Evolutionary conservation across 2,113 vertebrate species (phyloP).

Genomic region (Cyanoramphus novaezelandiae): DNA sequence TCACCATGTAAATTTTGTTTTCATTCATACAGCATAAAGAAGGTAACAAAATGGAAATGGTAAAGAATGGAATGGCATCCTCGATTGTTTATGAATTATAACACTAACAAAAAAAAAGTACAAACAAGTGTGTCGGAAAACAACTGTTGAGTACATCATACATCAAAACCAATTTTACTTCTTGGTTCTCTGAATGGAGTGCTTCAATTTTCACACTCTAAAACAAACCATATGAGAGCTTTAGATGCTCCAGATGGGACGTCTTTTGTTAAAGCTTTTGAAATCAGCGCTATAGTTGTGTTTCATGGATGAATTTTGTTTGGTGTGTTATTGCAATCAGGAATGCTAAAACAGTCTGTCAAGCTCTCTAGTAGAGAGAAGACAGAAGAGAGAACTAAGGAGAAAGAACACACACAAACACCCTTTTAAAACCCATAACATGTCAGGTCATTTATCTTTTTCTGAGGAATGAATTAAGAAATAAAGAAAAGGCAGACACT

Average conservation of each 20-base stretch:
- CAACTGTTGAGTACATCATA: neutral
- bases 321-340: slow-evolving; percentile 43
- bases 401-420: neutral
- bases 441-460: neutral
- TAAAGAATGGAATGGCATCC: neutral
- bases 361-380: slow-evolving; percentile 3
- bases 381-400: slow-evolving; percentile 27
- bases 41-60: neutral
- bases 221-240: slow-evolving; percentile 43
- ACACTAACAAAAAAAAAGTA: neutral
- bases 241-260: slow-evolving; percentile 42
- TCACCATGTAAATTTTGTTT: neutral
- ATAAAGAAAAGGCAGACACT: neutral
- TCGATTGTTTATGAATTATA: neutral
- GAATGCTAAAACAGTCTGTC: slow-evolving; percentile 56
- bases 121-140: neutral
- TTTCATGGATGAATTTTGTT: slow-evolving; percentile 34
- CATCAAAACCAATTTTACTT: slow-evolving; percentile 36
- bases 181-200: neutral
- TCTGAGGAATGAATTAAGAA: neutral
- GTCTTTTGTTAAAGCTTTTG: slow-evolving; percentile 48
- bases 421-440: neutral
- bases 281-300: slow-evolving; percentile 35
- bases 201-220: slow-evolving; percentile 52
- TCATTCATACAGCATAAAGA: neutral